These are phyloP conservation scores for Anguilla marmorata DNA, from an alignment of 2,797 vertebrate species.

Conservation along the genomic window DNA sequence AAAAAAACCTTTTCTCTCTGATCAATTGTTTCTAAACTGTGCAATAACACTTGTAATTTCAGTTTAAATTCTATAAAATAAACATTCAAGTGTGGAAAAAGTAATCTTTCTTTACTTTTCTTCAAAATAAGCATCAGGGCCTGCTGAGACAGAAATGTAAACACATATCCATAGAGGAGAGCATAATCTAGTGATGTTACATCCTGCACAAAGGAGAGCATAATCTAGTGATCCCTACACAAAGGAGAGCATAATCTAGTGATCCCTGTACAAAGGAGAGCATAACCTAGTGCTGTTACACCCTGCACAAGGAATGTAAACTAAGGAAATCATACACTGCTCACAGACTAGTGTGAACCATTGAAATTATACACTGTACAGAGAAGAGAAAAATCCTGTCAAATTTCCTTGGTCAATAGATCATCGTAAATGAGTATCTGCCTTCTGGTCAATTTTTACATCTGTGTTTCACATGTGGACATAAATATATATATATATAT, in stretches of 20 bases:
- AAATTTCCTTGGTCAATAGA: not conserved
- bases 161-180: no score
- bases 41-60: not conserved
- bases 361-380: not conserved
- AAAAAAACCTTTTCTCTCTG: slow-evolving; percentile 10
- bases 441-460: not conserved
- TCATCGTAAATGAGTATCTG: not conserved
- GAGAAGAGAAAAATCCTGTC: not conserved
- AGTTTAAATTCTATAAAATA: not conserved
- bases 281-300: no score
- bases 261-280: no score
- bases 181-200: not conserved
- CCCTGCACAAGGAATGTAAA: no score
- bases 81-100: not conserved
- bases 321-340: no score
- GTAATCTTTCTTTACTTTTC: not conserved
- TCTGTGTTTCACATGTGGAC: no score
- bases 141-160: not conserved
- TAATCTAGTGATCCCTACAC: no score
- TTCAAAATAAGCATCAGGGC: not conserved
- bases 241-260: no score
- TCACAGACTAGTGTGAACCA: no score
- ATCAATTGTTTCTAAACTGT: not conserved
- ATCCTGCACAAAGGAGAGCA: no score
- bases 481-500: no score